Evolutionary conservation across 2,797 vertebrate species (phyloP).

Genomic region (Gymnothorax reevesii): DNA sequence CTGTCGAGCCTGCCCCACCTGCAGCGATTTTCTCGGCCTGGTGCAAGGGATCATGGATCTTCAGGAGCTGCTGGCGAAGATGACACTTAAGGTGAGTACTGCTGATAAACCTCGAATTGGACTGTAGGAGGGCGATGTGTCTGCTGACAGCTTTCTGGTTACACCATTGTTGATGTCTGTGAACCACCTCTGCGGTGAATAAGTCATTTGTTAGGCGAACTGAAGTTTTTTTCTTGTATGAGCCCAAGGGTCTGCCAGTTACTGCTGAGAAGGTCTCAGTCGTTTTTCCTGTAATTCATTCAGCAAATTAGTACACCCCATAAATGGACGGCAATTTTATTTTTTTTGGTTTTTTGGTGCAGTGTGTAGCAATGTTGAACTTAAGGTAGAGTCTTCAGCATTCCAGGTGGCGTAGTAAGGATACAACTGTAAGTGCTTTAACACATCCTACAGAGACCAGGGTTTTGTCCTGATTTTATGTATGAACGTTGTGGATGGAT

Average conservation of each 20-base stretch:
- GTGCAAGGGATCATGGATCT: slow-evolving; percentile 99
- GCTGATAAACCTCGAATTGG: background rate
- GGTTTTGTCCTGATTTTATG: background rate
- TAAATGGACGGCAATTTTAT: background rate
- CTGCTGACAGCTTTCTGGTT: background rate
- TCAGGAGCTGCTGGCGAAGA: slow-evolving; percentile 94
- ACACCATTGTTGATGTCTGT: background rate
- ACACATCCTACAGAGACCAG: background rate
- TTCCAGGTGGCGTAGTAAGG: background rate
- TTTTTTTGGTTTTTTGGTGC: background rate
- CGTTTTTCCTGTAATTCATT: background rate
- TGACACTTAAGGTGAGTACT: slow-evolving; percentile 90
- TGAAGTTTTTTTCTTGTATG: background rate
- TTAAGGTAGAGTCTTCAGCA: background rate
- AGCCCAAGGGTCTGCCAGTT: too few relatives aligned
- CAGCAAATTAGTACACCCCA: background rate
- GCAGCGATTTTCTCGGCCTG: slow-evolving; percentile 95
- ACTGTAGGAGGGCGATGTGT: background rate
- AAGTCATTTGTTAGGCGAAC: background rate
- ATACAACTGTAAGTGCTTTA: background rate
- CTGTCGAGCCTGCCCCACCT: slow-evolving; percentile 89
- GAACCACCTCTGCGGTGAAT: background rate
- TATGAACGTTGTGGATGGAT: background rate
- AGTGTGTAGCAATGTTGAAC: background rate
- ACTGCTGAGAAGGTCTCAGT: background rate